These are phyloP conservation scores for Verasper variegatus DNA, from an alignment of 2,113 vertebrate genomes.

Conservation along the genomic window DNA sequence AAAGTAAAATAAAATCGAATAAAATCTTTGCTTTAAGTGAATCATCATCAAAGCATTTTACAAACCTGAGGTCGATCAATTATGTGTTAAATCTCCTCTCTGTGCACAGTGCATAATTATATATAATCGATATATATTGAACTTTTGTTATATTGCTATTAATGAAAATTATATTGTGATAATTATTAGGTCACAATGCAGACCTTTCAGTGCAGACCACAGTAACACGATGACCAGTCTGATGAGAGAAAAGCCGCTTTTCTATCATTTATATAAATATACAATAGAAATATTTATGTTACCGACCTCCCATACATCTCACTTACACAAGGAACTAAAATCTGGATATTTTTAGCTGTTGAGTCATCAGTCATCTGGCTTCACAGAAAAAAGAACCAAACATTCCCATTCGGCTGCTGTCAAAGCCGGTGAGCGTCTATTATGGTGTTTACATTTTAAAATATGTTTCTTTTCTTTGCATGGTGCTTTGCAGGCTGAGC, in stretches of 20 bases:
- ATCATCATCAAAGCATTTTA: too few species aligned
- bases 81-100: too few species aligned
- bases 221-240: not conserved
- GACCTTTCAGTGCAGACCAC: not conserved
- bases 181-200: too few species aligned
- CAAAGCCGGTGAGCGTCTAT: constrained; percentile 25
- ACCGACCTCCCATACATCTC: constrained; percentile 6
- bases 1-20: too few species aligned
- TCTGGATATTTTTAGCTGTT: constrained; percentile 17
- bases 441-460: constrained; percentile 6
- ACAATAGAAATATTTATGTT: not conserved
- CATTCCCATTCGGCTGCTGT: constrained; percentile 44
- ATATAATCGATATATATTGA: too few species aligned
- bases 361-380: constrained; percentile 49
- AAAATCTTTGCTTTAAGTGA: too few species aligned
- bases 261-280: constrained; percentile 12
- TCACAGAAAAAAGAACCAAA: constrained; percentile 26
- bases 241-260: too few species aligned
- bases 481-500: constrained; percentile 11
- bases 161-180: too few species aligned
- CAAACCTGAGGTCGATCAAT: too few species aligned
- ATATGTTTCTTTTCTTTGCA: constrained; percentile 7
- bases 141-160: too few species aligned
- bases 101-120: too few species aligned
- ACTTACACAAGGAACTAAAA: constrained; percentile 11